phyloP scores from a whole-genome alignment of 2,797 vertebrate species.

The Anguilla pacifica region DNA sequence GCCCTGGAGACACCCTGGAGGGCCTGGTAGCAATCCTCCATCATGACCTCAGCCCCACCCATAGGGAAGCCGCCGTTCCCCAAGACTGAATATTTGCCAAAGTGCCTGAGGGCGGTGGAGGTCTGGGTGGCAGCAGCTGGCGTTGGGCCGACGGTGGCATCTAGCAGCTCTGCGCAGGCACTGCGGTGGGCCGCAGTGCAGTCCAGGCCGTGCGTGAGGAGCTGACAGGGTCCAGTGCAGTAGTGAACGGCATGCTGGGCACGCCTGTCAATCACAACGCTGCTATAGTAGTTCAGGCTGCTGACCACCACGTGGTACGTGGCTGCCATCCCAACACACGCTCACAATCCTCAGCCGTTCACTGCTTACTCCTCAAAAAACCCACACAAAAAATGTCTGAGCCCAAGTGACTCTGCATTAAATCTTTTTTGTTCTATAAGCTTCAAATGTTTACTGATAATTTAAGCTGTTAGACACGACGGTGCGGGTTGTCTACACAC shows the following conservation, averaged over 20 bases:
- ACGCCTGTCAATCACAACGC: conserved; percentile 88
- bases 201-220: conserved; percentile 83
- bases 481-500: not conserved
- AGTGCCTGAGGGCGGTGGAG: conserved; percentile 55
- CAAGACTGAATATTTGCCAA: conserved; percentile 59
- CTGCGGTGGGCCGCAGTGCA: conserved; percentile 89
- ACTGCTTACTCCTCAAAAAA: not conserved
- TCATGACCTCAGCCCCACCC: conserved; percentile 51
- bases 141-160: conserved; percentile 58
- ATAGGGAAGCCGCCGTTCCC: conserved; percentile 65
- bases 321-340: conserved; percentile 81
- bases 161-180: conserved; percentile 84
- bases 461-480: not conserved
- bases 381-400: conserved; percentile 21
- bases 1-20: conserved; percentile 66
- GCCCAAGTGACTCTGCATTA: conserved; percentile 54
- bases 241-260: conserved; percentile 90
- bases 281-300: conserved; percentile 95
- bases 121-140: conserved; percentile 47
- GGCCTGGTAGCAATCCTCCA: conserved; percentile 71
- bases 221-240: conserved; percentile 89
- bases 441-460: conserved; percentile 8
- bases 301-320: conserved; percentile 93
- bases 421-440: conserved; percentile 48
- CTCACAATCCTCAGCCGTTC: not conserved